Evolutionary conservation across 1,140 invertebrate species (phyloP), one percentile per base, ranked within the genome.

Genomic region (Daktulosphaira vitifoliae): DNA sequence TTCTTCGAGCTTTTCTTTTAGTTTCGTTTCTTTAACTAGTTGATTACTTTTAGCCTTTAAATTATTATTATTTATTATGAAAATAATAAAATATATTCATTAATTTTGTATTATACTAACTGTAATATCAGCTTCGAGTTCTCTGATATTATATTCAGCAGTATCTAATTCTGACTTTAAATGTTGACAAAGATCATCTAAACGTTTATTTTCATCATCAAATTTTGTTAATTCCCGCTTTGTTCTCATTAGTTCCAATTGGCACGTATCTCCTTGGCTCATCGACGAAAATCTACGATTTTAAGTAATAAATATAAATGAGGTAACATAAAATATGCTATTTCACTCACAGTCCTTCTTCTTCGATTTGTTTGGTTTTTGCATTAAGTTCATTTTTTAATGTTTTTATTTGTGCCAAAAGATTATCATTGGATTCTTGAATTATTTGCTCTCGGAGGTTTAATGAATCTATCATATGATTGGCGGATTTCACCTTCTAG

Each of bases 341-440:
- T n/a, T n/a, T n/a, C n/a, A 33, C 42, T 33, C 44, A 62, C 56
- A 62, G 26, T 9, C 56, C 18, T 62, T 62, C 56, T n/a, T 62
- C 56, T 62, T 62, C 56, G 22, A 62, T 62, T 62, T 62, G 56
- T 33, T 62, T 62, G 22, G 9, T 62, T 33, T 62, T 62, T 1
- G 25, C 25, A 13, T 62, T 39, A 0, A 62, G 18, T 62, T 62
- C 56, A 1, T 29, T 33, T 62, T 62, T 62, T 33, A 62, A 48
- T 6, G 56, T 62, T 11, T 62, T 62, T 46, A 62, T 46, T 15
- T 62, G 56, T 8, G 56, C 56, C 8, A 62, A n/a, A 46, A 62
- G 44, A 33, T 62, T 62, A 62, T 62, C 56, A 6, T 62, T 62
- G 16, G 56, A 48, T 9, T 62, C 56, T 62, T 62, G 56, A 48